Conservation (phyloP, 2,113 vertebrate genomes). For the Oryzias melastigma region DNA sequence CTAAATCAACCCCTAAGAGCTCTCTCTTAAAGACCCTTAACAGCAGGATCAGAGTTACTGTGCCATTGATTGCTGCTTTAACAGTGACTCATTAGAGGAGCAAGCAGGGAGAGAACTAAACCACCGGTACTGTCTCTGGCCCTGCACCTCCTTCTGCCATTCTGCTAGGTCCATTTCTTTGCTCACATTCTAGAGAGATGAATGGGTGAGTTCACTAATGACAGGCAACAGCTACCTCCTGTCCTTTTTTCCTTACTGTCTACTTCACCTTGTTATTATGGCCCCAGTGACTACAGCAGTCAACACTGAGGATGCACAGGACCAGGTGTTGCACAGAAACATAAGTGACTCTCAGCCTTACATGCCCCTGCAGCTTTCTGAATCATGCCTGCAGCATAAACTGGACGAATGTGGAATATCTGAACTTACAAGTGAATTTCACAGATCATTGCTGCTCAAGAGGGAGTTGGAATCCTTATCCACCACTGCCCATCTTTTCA, state of each 20-base stretch:
- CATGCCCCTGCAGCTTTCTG: constrained; percentile 25
- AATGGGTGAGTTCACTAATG: constrained; percentile 58
- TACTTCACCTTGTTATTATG: constrained; percentile 20
- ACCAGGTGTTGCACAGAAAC: constrained; percentile 65
- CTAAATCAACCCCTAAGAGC: constrained; percentile 9
- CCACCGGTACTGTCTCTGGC: not conserved
- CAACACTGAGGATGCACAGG: not conserved
- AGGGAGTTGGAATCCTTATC: not conserved
- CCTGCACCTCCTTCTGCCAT: constrained; percentile 1
- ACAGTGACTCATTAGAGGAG: constrained; percentile 7
- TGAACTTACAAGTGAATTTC: not conserved
- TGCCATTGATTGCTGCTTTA: constrained; percentile 17
- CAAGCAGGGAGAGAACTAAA: not conserved
- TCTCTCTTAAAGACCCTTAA: constrained; percentile 15
- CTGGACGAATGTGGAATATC: constrained; percentile 17
- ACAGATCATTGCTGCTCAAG: not conserved
- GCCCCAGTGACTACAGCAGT: constrained; percentile 68
- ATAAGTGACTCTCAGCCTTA: constrained; percentile 18
- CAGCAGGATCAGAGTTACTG: constrained; percentile 35
- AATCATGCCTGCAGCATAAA: constrained; percentile 43
- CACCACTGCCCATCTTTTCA: not conserved
- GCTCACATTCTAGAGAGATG: constrained; percentile 57
- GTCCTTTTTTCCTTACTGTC: constrained; percentile 7
- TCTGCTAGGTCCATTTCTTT: not conserved
- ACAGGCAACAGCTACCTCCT: constrained; percentile 51